Evolutionary conservation across 2,113 vertebrate species (phyloP).

Genomic region (Orthonyx spaldingii): DNA sequence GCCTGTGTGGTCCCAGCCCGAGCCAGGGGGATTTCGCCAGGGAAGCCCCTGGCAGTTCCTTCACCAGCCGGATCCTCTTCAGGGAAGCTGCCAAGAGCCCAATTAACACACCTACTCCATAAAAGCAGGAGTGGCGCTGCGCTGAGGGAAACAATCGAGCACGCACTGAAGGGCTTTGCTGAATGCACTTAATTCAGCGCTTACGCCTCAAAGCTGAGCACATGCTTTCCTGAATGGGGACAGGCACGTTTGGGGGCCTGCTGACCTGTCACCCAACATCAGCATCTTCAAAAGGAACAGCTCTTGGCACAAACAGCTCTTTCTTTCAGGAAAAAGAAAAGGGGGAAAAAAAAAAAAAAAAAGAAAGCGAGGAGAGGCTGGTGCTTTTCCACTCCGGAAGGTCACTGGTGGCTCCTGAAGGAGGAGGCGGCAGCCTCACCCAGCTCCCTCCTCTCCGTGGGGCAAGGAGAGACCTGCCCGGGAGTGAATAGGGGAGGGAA

Average conservation of each 20-base stretch:
- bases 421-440: neutral
- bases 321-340: neutral
- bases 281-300: conserved; percentile 21
- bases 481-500: neutral
- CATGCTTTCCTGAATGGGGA: neutral
- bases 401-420: neutral
- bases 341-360: neutral
- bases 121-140: neutral
- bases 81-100: neutral
- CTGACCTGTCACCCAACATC: conserved; percentile 32
- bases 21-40: neutral
- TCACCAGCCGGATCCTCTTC: neutral
- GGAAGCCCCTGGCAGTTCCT: neutral
- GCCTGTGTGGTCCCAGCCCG: neutral
- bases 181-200: neutral
- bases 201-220: neutral
- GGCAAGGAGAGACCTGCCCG: neutral
- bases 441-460: neutral
- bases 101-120: neutral
- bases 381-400: conserved; percentile 14
- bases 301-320: conserved; percentile 19
- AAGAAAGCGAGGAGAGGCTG: neutral
- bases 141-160: neutral
- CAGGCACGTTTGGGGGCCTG: neutral
- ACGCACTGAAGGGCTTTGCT: neutral